Evolutionary conservation across 2,797 vertebrate genomes (phyloP).

Genomic region (Pelochelys cantorii): DNA sequence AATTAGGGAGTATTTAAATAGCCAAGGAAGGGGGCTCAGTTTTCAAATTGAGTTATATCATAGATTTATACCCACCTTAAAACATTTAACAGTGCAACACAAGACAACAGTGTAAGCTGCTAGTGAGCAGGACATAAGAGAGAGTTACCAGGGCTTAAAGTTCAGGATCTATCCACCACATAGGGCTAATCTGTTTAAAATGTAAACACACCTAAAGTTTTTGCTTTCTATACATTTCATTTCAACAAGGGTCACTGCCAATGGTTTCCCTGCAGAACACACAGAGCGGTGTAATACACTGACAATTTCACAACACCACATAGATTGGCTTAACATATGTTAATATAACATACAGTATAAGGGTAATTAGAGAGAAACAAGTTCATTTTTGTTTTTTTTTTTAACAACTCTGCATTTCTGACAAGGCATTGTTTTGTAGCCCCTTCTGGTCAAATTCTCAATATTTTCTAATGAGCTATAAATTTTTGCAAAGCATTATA

Average conservation of each 20-base stretch:
- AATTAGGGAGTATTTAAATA: background rate
- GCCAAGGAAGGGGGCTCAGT: background rate
- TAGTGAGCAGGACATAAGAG: slow-evolving; percentile 53
- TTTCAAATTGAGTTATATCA: background rate
- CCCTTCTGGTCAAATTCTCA: slow-evolving; percentile 52
- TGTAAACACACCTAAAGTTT: slow-evolving; percentile 22
- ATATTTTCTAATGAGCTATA: slow-evolving; percentile 50
- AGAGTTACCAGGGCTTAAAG: slow-evolving; percentile 30
- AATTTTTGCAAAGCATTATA: slow-evolving; percentile 56
- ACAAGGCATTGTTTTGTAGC: slow-evolving; percentile 54
- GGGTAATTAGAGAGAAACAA: slow-evolving; percentile 63
- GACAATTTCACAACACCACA: slow-evolving; percentile 48
- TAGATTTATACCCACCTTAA: slow-evolving; percentile 39
- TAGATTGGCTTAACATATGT: slow-evolving; percentile 57
- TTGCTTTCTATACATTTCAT: slow-evolving; percentile 23
- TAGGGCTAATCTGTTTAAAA: slow-evolving; percentile 47
- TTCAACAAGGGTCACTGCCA: slow-evolving; percentile 16
- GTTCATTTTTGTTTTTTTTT: slow-evolving; percentile 51
- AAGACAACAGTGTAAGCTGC: slow-evolving; percentile 51
- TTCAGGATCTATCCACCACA: slow-evolving; percentile 28
- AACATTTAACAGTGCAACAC: slow-evolving; percentile 50
- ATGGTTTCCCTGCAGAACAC: slow-evolving; percentile 40
- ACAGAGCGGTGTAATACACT: slow-evolving; percentile 29
- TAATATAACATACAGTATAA: slow-evolving; percentile 73
- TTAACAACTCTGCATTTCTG: slow-evolving; percentile 46